Evolutionary conservation across 2,888 invertebrate species (phyloP), one percentile per base, ranked within the genome.

Genomic region (Pyrrhosoma nymphula): DNA sequence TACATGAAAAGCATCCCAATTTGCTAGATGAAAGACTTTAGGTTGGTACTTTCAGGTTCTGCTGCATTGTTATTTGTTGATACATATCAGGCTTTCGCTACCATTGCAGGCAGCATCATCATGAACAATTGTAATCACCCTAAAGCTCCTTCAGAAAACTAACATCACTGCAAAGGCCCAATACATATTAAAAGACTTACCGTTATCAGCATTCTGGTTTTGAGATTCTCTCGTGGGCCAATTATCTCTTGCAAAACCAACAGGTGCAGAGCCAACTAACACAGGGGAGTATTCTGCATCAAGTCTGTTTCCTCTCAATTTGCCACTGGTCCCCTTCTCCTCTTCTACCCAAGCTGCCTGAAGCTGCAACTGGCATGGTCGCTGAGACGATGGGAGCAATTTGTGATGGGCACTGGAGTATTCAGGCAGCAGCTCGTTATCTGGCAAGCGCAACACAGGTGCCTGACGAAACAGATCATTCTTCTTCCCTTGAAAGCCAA

Each of bases 241-340:
- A 8, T 93, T 93, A 56, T 95, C 95, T 26, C 95, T 75, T 20
- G 95, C 95, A 75, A 91, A 95, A 23, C 95, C 75, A n/a, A 95
- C 96, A 10, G 96, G 96, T 23, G 96, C 96, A 30, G 96, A 96
- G 16, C 96, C 95, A 20, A 95, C 95, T 12, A 95, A 75, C 56
- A 95, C 95, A 16, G 95, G 39, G n/a, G 93, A 93, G 93, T 69
- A 93, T 63, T 93, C 93, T 0, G 75, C 69, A 12, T 93, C 93
- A 47, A 93, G 63, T 35, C 63, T 47, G 56, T 93, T 69, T 69
- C 69, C 69, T 82, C 82, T 82, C 30, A 14, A 56, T n/a, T 60
- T 82, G 10, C 39, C 23, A 60, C 88, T 30, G 20, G 55, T 69
- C 16, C 88, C 63, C 18, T 60, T 95, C 47, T 89, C 63, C 47